Evolutionary conservation across 1,140 invertebrate genomes (phyloP), one percentile per base, ranked within the genome.

Genomic region (Augochlora pura): DNA sequence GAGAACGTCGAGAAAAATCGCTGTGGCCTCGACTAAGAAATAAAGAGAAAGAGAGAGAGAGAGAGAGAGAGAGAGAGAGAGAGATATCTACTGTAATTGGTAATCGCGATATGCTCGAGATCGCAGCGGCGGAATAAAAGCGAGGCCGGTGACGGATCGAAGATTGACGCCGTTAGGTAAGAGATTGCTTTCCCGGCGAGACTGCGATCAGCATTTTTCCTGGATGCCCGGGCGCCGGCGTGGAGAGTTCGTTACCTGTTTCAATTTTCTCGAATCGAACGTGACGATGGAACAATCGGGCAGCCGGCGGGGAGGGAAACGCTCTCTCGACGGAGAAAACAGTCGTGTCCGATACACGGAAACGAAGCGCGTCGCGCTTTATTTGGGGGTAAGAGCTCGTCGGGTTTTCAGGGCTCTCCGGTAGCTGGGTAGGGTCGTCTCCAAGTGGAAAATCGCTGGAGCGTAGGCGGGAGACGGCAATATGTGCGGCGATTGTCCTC

Each of bases 401-500:
- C 21, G 2, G 8, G 54, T 32, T 32, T 32, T 32, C 32, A 32
- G 32, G 1, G 32, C 32, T 32, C 32, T 32, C 32, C 32, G 32
- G 32, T 32, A 32, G n/a, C 54, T 5, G 54, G 54, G 21, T 7
- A 18, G 49, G 59, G 42, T 46, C 14, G 42, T 46, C 14, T n/a
- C 52, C 16, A 16, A 21, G 32, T 18, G 62, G 60, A 57, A 57
- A 57, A 57, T n/a, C 7, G 7, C 21, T 7, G 21, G 54, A 6
- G n/a, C 57, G 67, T 77, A 39, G n/a, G 57, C 27, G 57, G n/a
- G 42, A 38, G 27, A 16, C 39, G 32, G 78, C 81, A 84, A 78
- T 85, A 85, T 75, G 82, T 70, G 74, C 32, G 32, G 78, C 80
- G 84, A 81, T 83, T 85, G 84, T 84, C 69, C 68, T 83, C 84